Conservation (phyloP, 2,113 vertebrate species). For the Beaufortia kweichowensis region DNA sequence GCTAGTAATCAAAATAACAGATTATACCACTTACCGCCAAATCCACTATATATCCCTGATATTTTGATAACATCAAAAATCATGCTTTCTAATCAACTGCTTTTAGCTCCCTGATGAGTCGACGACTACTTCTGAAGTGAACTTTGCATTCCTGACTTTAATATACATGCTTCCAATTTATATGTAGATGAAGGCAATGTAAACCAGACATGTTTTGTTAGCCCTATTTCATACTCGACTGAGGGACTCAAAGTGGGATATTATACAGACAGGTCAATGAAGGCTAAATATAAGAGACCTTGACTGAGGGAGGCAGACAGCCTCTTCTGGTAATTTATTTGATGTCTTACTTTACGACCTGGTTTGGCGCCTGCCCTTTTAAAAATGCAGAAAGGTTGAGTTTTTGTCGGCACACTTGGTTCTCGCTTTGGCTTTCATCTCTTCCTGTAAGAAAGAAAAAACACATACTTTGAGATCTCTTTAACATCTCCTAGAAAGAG, state of each 20-base stretch:
- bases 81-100: slow-evolving; percentile 41
- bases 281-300: slow-evolving; percentile 18
- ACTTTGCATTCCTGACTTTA: slow-evolving; percentile 9
- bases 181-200: slow-evolving; percentile 50
- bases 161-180: slow-evolving; percentile 48
- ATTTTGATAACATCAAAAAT: slow-evolving; percentile 24
- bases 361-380: neutral
- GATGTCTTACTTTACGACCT: neutral
- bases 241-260: slow-evolving; percentile 16
- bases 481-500: no score
- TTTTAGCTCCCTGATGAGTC: slow-evolving; percentile 32
- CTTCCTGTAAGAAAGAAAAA: no score
- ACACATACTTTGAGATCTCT: no score
- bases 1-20: no score
- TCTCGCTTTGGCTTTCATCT: no score
- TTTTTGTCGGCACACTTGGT: neutral
- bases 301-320: neutral
- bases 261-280: slow-evolving; percentile 24
- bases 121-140: slow-evolving; percentile 33
- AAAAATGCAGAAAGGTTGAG: slow-evolving; percentile 5
- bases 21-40: neutral
- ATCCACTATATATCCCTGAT: slow-evolving; percentile 1
- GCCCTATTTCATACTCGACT: slow-evolving; percentile 40
- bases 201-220: slow-evolving; percentile 27
- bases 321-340: slow-evolving; percentile 14